Evolutionary conservation across 2,888 invertebrate species (phyloP).

Genomic region (Flexamia atlantica): DNA sequence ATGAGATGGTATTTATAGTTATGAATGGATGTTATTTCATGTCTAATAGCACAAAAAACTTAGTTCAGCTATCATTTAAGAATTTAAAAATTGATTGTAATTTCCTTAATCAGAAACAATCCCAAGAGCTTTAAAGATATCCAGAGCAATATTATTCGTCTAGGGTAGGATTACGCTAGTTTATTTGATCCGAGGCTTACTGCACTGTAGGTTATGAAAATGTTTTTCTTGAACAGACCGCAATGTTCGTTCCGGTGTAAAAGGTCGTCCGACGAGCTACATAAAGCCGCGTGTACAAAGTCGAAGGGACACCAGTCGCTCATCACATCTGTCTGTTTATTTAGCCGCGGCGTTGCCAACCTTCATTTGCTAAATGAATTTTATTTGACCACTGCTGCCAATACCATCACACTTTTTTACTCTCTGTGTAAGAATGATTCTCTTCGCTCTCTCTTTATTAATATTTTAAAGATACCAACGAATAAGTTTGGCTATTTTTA

Average conservation of each 20-base stretch:
- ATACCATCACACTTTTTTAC: conserved; percentile 11
- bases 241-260: background rate
- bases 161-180: background rate
- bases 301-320: conserved; percentile 7
- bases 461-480: background rate
- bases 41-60: too few relatives aligned
- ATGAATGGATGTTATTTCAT: too few relatives aligned
- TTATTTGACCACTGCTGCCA: conserved; percentile 53
- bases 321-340: conserved; percentile 55
- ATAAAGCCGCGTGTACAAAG: conserved; percentile 20
- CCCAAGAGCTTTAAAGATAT: too few relatives aligned
- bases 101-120: too few relatives aligned
- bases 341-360: conserved; percentile 44
- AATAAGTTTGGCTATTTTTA: too few relatives aligned
- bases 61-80: too few relatives aligned
- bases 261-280: background rate
- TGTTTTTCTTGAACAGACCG: background rate
- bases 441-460: background rate
- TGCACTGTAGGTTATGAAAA: background rate
- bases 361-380: conserved; percentile 61
- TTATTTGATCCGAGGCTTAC: background rate
- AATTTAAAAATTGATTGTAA: too few relatives aligned
- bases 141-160: too few relatives aligned
- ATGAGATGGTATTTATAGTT: too few relatives aligned
- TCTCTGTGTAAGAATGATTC: background rate